Evolutionary conservation across 2,797 vertebrate genomes (phyloP).

Genomic region (Molossus alvarezi): DNA sequence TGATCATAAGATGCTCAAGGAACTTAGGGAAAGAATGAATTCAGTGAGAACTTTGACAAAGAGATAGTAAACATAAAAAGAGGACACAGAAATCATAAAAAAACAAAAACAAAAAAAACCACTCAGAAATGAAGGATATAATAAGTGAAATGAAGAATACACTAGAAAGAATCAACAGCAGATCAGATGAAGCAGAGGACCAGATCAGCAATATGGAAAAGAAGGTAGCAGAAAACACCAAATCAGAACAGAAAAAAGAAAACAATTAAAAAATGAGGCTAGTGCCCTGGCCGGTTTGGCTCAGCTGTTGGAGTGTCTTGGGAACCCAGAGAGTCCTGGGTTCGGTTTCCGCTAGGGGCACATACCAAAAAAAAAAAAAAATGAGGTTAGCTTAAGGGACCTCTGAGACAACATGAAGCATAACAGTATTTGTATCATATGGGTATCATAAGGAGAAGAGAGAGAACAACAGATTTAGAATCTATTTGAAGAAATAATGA

Average conservation of each 20-base stretch:
- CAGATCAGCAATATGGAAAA: background rate
- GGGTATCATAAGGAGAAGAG: background rate
- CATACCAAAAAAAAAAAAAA: background rate
- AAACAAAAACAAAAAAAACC: background rate
- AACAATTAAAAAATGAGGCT: background rate
- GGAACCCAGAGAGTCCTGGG: no score
- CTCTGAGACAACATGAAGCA: background rate
- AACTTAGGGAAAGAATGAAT: background rate
- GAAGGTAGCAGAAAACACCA: background rate
- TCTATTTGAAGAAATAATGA: background rate
- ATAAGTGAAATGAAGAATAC: background rate
- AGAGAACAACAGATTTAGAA: background rate
- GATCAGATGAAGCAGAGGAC: background rate
- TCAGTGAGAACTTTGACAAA: background rate
- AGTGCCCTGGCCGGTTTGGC: no score
- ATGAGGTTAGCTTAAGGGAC: background rate
- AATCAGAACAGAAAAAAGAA: background rate
- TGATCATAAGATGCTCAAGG: background rate
- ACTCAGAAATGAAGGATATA: background rate
- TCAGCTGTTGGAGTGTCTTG: no score
- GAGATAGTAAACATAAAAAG: background rate
- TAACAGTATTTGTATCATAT: background rate
- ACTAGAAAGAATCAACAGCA: background rate
- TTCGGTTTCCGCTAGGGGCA: no score
- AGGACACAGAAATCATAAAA: background rate